Conservation (phyloP, 2,888 invertebrate genomes). For the Sipunculus nudus region DNA sequence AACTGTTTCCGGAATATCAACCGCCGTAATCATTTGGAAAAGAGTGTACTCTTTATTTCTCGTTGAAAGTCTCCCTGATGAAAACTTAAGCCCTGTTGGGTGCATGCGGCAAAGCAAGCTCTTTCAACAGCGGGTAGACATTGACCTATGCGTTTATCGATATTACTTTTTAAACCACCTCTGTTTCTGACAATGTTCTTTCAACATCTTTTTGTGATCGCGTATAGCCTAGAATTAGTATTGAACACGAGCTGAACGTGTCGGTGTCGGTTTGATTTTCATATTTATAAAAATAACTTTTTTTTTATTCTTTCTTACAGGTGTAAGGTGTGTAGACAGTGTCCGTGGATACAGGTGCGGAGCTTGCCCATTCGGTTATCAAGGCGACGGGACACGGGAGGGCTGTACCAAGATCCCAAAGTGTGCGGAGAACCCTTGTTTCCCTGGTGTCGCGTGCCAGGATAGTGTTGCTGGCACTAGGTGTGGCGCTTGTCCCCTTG, state of each 20-base stretch:
- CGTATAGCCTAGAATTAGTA: neutral
- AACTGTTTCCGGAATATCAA: too few species aligned
- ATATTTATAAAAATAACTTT: neutral
- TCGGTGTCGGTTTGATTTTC: neutral
- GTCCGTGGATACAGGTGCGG: neutral
- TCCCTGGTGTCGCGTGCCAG: conserved; percentile 68
- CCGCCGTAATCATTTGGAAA: too few species aligned
- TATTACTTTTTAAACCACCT: too few species aligned
- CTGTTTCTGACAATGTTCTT: too few species aligned
- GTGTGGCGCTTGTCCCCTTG: conserved; percentile 79
- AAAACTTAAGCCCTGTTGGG: too few species aligned
- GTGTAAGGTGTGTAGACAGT: neutral
- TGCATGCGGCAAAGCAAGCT: too few species aligned
- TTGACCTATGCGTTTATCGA: too few species aligned
- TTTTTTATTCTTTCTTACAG: too few species aligned
- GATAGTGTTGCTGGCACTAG: conserved; percentile 41
- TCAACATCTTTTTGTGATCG: too few species aligned
- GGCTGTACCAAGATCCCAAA: conserved; percentile 66
- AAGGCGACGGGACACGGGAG: conserved; percentile 23
- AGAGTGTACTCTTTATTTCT: too few species aligned
- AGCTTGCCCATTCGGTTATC: neutral
- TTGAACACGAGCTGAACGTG: neutral
- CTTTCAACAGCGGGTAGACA: too few species aligned
- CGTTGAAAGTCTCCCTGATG: too few species aligned
- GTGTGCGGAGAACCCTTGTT: conserved; percentile 80